These are phyloP conservation scores for Hyperoodon ampullatus DNA, from an alignment of 2,113 vertebrate species.

Conservation along the genomic window DNA sequence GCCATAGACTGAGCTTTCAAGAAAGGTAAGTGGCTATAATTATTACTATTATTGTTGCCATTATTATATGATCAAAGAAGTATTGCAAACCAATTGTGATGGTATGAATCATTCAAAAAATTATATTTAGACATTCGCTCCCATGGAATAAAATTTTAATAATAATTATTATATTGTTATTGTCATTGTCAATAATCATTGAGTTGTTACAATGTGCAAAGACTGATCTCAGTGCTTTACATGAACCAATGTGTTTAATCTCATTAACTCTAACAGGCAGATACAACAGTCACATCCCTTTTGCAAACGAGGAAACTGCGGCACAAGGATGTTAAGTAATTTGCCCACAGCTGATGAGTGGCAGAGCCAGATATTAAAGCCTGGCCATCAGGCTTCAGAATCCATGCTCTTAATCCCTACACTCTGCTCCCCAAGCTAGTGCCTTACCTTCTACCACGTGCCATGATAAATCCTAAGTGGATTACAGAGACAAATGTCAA, in stretches of 20 bases:
- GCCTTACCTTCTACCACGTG: background rate
- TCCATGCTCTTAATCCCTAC: background rate
- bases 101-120: background rate
- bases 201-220: background rate
- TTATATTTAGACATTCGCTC: background rate
- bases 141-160: background rate
- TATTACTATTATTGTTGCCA: background rate
- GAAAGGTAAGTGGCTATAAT: background rate
- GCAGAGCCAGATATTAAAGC: background rate
- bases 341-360: background rate
- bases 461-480: background rate
- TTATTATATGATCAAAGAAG: background rate
- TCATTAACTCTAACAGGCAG: background rate
- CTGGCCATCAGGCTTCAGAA: background rate
- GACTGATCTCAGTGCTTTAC: background rate
- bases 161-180: background rate
- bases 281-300: background rate
- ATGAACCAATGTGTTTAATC: background rate
- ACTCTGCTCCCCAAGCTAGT: background rate
- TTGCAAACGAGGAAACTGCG: background rate
- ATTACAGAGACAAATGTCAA: background rate
- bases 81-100: background rate
- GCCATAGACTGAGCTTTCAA: background rate
- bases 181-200: background rate
- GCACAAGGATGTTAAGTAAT: background rate